Conservation (phyloP, 2,113 vertebrate genomes). For the Malurus cyaneus region DNA sequence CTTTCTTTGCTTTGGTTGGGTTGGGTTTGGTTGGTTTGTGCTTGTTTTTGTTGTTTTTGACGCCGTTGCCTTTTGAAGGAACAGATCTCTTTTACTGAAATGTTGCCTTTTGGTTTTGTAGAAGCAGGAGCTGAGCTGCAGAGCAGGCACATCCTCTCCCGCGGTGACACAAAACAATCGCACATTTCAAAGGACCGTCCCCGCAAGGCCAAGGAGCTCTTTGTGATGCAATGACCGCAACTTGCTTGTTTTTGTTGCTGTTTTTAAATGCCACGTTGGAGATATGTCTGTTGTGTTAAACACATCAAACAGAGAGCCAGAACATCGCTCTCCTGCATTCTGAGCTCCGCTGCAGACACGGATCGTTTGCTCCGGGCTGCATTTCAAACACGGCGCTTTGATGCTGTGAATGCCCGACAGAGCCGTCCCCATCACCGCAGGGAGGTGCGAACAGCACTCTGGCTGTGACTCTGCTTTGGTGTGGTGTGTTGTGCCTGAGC, state of each 20-base stretch:
- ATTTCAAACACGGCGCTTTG: conserved; percentile 38
- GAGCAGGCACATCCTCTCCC: background rate
- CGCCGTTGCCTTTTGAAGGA: background rate
- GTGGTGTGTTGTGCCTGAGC: background rate
- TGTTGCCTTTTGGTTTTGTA: background rate
- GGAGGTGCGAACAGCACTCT: too few relatives aligned
- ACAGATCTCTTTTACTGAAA: background rate
- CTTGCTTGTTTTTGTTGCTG: conserved; percentile 33
- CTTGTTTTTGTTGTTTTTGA: background rate
- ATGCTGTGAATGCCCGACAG: background rate
- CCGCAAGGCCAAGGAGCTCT: conserved; percentile 46
- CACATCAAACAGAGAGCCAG: conserved; percentile 40
- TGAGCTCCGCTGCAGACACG: background rate
- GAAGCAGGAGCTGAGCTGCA: background rate
- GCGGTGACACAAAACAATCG: conserved; percentile 17
- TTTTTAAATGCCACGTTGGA: conserved; percentile 38
- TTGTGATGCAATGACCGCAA: conserved; percentile 61
- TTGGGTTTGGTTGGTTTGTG: too few relatives aligned
- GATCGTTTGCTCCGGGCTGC: conserved; percentile 3
- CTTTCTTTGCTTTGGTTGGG: too few relatives aligned
- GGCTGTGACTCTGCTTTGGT: background rate
- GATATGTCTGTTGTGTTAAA: conserved; percentile 47
- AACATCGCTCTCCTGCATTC: background rate
- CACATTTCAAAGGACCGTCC: conserved; percentile 64
- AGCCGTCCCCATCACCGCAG: too few relatives aligned